Percentiles rank a stretch among this genome's conserved stretches.
phyloP scores from a whole-genome alignment of 2,888 invertebrate genomes.

The Chrysolina americana region DNA sequence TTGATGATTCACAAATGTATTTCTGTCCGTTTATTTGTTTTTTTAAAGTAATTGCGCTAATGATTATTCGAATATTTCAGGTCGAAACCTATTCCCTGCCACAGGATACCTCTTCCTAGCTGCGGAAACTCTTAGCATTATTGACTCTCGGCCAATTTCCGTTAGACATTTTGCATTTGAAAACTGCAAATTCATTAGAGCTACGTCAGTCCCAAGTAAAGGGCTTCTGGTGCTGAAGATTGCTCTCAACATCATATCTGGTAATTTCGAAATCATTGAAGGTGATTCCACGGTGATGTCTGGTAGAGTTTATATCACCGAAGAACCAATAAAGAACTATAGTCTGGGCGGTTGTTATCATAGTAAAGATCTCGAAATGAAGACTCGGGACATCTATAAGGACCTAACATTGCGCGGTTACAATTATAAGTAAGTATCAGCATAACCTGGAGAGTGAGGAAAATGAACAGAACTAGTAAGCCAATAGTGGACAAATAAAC shows the following conservation, averaged over 20 bases:
- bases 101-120: conserved; percentile 68
- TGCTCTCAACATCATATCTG: conserved; percentile 49
- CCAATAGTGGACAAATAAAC: too few species aligned
- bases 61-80: conserved; percentile 31
- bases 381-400: conserved; percentile 78
- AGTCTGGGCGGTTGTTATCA: background rate
- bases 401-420: conserved; percentile 81
- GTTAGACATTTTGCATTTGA: conserved; percentile 73
- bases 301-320: conserved; percentile 48
- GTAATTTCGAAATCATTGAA: conserved; percentile 62
- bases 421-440: conserved; percentile 64
- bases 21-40: too few species aligned
- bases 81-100: conserved; percentile 72
- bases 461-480: too few species aligned
- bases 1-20: too few species aligned
- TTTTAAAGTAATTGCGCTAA: background rate
- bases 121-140: conserved; percentile 73
- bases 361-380: conserved; percentile 68
- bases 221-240: background rate
- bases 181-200: conserved; percentile 74
- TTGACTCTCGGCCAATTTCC: conserved; percentile 63
- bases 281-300: conserved; percentile 49
- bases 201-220: conserved; percentile 70
- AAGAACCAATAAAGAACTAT: conserved; percentile 64
- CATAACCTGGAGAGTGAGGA: too few species aligned